Base-by-base conservation (phyloP, 2,888 invertebrate species). In the Pseudoips prasinana region DNA sequence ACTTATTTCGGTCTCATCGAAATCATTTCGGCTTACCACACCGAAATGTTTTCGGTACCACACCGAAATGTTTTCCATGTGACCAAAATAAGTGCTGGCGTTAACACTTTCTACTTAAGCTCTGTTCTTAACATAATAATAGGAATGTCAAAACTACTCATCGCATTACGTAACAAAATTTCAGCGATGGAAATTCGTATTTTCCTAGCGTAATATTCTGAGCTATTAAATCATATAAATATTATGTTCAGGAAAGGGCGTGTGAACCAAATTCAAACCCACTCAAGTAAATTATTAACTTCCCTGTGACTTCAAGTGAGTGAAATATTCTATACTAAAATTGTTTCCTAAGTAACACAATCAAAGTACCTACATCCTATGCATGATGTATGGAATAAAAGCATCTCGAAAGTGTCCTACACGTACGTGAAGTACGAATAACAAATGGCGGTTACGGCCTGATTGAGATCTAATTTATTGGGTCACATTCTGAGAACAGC, bases 381-480 rank as follows among this genome's bases (percentile, higher is more conserved):
- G 8, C 29, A 39, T 54, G 52, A 45, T 25, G 27, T 36, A 51
- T 41, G 29, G 28, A 35, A 42, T 26, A 42, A 52, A 48, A 49
- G 25, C 44, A 25, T 49, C 48, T 52, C 33, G 25, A 52, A 31
- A 52, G 41, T 55, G 38, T 43, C 46, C 49, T 57, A 56, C 53
- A 58, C 46, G 49, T 51, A 49, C 55, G 64, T 62, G 62, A 66
- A 65, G 62, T 68, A 58, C 64, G 64, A 71, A 70, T 77, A 76
- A 82, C 76, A 77, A 82, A 84, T 79, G 69, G 71, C 70, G 73
- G 82, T 73, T 73, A 70, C 71, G 69, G 56, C 53, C 77, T 83
- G 85, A 86, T 86, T 85, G 84, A 77, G 82, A 86, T 86, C 85
- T 76, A 83, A 86, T 85, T 85, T 86, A 86, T 75, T 74, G 80